phyloP scores from a whole-genome alignment of 1,140 invertebrate species.

The Elysia chlorotica region DNA sequence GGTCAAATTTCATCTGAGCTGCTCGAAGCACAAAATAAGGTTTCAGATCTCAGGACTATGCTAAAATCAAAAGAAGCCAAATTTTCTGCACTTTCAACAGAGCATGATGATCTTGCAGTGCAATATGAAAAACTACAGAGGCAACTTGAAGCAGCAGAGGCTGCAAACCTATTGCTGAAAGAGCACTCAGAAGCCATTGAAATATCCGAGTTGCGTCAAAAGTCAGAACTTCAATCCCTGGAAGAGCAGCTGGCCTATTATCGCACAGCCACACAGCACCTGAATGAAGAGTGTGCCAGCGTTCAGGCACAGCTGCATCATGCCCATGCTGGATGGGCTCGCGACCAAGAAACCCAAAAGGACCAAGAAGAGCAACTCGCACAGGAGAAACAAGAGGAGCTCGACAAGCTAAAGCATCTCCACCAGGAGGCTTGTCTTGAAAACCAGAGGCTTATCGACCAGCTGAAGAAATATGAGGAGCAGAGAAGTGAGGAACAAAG shows the following conservation, averaged over 20 bases:
- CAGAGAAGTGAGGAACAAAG: background rate
- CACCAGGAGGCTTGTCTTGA: background rate
- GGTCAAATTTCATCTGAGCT: no score
- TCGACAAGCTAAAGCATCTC: background rate
- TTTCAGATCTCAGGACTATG: constrained; percentile 12
- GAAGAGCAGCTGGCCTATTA: no score
- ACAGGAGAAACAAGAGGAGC: background rate
- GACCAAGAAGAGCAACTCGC: constrained; percentile 13
- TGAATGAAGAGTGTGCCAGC: no score
- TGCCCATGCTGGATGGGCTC: no score
- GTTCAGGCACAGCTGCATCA: no score
- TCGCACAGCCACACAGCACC: no score
- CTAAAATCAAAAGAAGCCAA: constrained; percentile 19
- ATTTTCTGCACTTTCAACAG: background rate
- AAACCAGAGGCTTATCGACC: background rate
- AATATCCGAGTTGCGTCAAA: no score
- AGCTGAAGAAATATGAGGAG: background rate
- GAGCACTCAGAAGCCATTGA: no score
- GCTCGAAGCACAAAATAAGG: constrained; percentile 1
- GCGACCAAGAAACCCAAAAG: no score
- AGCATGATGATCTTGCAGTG: constrained; percentile 20
- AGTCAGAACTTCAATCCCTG: no score
- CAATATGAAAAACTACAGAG: constrained; percentile 16
- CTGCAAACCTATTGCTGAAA: background rate
- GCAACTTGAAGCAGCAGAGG: constrained; percentile 1